Evolutionary conservation across 2,888 invertebrate species (phyloP), one percentile per base, ranked within the genome.

Genomic region (Cephus runcator): DNA sequence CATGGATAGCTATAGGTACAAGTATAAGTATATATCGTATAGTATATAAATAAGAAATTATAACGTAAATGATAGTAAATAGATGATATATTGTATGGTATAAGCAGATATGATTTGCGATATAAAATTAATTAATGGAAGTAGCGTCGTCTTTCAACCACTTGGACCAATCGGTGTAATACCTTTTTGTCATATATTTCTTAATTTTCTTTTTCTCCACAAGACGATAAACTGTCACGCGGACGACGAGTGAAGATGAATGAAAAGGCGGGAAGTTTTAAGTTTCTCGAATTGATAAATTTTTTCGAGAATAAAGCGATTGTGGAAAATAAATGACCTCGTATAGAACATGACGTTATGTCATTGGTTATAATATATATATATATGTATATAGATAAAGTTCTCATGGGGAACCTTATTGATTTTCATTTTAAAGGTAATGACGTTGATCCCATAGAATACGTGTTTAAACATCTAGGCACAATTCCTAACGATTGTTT

Each of bases 401-500:
- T 78, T 73, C 33, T 73, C 73, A 75, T 80, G 73, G 79, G 80
- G 79, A 81, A 81, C 78, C 23, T 68, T 79, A 76, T 81, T 34
- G 76, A 76, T 79, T 74, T 35, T 34, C 76, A 75, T 73, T 36
- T 71, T 81, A 87, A 87, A 88, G 84, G 83, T 87, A 87, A 85
- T 85, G 86, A 89, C 86, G 85, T 90, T 90, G 90, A 89, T 90
- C 89, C 89, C 90, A 89, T 88, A 87, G 84, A 89, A 89, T 89
- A 89, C 86, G 81, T 85, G 81, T 84, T 86, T 88, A 87, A 87
- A 89, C 85, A 89, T 88, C 87, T 87, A 90, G 89, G 89, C 90
- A 90, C 90, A 87, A 89, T 88, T 90, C 87, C 86, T 89, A 89
- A 89, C 84, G 89, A 89, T 89, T 89, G 88, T 89, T 88, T 86